Conservation (phyloP, 2,797 vertebrate species). For the Diglossa cyanea region DNA sequence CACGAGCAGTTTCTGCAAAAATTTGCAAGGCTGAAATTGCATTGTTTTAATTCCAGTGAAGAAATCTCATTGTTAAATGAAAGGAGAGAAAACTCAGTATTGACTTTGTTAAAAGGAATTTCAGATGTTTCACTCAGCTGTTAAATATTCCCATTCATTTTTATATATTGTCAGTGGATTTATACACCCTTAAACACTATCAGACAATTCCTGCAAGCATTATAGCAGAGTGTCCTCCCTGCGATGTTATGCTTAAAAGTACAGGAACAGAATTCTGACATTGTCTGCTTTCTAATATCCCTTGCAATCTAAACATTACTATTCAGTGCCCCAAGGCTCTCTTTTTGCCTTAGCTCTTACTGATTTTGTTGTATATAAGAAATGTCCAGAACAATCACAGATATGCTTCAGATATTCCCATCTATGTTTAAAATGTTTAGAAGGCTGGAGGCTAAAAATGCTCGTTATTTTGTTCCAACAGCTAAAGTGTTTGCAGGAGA, state of each 20-base stretch:
- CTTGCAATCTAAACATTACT: neutral
- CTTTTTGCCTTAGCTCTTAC: neutral
- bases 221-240: neutral
- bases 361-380: neutral
- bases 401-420: neutral
- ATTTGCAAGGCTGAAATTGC: neutral
- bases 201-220: neutral
- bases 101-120: neutral
- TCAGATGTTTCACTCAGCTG: neutral
- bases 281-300: neutral
- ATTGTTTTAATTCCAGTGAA: neutral
- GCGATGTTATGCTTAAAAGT: neutral
- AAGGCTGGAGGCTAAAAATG: neutral
- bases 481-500: neutral
- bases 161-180: rapidly evolving
- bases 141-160: neutral
- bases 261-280: neutral
- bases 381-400: neutral
- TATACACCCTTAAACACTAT: neutral
- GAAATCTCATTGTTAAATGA: neutral
- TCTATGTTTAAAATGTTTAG: neutral
- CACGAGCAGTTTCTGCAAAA: neutral
- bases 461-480: neutral
- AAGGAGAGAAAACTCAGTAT: neutral
- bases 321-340: neutral